Evolutionary conservation across 1,140 invertebrate species (phyloP).

Genomic region (Coelopa frigida): DNA sequence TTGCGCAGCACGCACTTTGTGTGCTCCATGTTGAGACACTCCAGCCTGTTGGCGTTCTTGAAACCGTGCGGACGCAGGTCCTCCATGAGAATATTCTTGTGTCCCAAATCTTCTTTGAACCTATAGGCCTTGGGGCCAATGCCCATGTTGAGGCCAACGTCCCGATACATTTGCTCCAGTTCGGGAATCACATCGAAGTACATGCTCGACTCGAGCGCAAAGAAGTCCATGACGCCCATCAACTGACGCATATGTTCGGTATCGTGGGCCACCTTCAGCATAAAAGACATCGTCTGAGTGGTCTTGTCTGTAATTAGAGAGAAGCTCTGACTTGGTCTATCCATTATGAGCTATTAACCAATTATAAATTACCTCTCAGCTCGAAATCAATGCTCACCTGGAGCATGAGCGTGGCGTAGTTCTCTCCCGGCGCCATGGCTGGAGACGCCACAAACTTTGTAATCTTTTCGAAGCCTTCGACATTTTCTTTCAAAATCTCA

Average conservation of each 20-base stretch:
- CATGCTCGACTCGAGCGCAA: constrained; percentile 22
- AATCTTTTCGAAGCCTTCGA: constrained; percentile 34
- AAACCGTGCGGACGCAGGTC: constrained; percentile 49
- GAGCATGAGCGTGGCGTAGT: constrained; percentile 34
- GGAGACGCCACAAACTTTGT: constrained; percentile 20
- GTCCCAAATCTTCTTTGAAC: constrained; percentile 17
- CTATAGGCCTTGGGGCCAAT: constrained; percentile 24
- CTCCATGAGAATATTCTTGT: constrained; percentile 41
- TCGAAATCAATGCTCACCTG: constrained; percentile 28
- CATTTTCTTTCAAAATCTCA: constrained; percentile 35
- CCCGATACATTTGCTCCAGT: constrained; percentile 24
- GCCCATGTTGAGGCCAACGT: constrained; percentile 22
- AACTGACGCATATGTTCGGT: constrained; percentile 24
- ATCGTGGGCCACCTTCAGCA: constrained; percentile 34
- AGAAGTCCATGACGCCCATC: constrained; percentile 25
- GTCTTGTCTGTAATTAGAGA: constrained; percentile 20
- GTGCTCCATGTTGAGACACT: constrained; percentile 48
- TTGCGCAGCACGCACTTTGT: constrained; percentile 46
- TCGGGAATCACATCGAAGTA: constrained; percentile 29
- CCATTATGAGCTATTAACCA: neutral
- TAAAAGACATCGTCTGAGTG: constrained; percentile 20
- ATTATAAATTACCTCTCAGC: constrained; percentile 22
- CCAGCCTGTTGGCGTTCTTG: constrained; percentile 49
- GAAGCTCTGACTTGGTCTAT: too few species aligned
- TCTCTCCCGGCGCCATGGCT: constrained; percentile 27